phyloP scores from a whole-genome alignment of 2,888 invertebrate species.

The Heteropelma amictum region DNA sequence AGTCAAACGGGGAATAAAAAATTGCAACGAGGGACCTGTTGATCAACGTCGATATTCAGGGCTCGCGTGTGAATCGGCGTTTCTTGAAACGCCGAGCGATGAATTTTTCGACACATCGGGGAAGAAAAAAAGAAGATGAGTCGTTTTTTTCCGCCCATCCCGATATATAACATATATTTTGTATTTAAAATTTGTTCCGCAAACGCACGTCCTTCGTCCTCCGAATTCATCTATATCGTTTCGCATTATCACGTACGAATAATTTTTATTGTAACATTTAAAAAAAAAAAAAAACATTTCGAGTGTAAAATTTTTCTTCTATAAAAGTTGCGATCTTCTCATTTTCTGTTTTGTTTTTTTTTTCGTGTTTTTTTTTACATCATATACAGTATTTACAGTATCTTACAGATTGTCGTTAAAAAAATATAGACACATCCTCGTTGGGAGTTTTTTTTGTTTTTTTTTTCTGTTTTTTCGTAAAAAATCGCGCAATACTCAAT shows the following conservation, averaged over 20 bases:
- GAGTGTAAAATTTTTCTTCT: constrained; percentile 72
- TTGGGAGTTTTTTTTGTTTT: constrained; percentile 53
- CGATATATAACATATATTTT: no score
- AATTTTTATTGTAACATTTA: constrained; percentile 51
- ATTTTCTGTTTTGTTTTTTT: constrained; percentile 16
- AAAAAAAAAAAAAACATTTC: constrained; percentile 71
- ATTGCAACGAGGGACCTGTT: no score
- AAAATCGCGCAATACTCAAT: no score
- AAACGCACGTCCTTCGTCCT: not conserved
- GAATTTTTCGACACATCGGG: no score
- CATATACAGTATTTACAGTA: constrained; percentile 75
- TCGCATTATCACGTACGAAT: constrained; percentile 43
- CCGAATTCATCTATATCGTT: not conserved
- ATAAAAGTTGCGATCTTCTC: constrained; percentile 64
- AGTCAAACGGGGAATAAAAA: no score
- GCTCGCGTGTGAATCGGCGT: no score
- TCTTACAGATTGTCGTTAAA: constrained; percentile 67
- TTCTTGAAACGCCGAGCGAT: no score
- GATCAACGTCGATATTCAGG: no score
- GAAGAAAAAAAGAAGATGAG: no score
- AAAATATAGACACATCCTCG: constrained; percentile 71
- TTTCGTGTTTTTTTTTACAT: constrained; percentile 69
- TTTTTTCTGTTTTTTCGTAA: not conserved
- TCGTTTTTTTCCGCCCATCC: no score
- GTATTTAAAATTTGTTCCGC: no score